Evolutionary conservation across 2,113 vertebrate genomes (phyloP), one percentile per base, ranked within the genome.

Genomic region (Oncorhynchus mykiss): DNA sequence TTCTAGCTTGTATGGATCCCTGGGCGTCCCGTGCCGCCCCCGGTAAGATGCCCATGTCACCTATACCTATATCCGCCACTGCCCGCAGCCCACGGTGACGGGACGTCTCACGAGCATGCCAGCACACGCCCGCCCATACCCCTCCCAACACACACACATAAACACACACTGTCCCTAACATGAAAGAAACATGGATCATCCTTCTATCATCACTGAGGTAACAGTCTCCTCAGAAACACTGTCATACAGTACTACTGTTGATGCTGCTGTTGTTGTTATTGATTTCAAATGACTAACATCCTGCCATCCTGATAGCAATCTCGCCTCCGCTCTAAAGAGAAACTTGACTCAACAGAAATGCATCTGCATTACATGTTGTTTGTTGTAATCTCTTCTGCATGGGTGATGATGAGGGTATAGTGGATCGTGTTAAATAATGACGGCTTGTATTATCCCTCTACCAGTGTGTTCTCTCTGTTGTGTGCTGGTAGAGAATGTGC

Each of bases 71-170:
- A 31, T 31, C 29, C 29, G 4, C 4, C 29, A 31, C 29, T 84
- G 83, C 80, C 71, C 80, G 81, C 87, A 75, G 85, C 83, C 74
- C 79, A 83, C 48, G 85, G 87, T 82, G 81, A 84, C 84, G 27
- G 80, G 78, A 81, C 71, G 79, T 91, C 91, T 85, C 74, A 24
- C 70, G 73, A 4, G 69, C 91, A 75, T 92, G 91, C 88, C 88
- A 86, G 81, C 82, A 89, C 91, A 90, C 3, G 91, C 82, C 88
- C 78, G 67, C 57, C 49, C 60, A 75, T 82, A 86, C 83, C 82
- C 76, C 86, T 77, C 67, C 72, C 69, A 80, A 79, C 54, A 71
- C 22, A 70, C 69, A 48, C 45, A 16, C 69, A 24, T 60, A 48
- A 22, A 14, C 31, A 20, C 64, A 51, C 72, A 8, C 82, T 71